Evolutionary conservation across 2,888 invertebrate species (phyloP).

Genomic region (Eilema depressum): DNA sequence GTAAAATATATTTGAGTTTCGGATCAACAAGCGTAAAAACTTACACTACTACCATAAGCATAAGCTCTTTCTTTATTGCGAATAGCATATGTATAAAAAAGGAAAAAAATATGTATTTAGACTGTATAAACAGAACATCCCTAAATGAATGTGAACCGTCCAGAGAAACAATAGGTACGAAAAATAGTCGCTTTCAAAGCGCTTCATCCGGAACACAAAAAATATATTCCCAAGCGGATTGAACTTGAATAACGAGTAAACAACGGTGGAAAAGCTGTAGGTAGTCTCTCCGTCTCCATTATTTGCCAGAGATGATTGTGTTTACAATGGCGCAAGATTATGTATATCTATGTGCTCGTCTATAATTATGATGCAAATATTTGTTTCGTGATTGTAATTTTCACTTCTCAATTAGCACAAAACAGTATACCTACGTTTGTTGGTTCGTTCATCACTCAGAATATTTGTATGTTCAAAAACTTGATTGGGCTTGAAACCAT

Average conservation of each 20-base stretch:
- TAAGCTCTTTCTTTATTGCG: no score
- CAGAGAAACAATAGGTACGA: background rate
- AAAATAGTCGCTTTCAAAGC: constrained; percentile 3
- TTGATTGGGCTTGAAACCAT: no score
- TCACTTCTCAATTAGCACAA: background rate
- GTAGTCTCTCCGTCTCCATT: background rate
- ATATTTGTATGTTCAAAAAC: background rate
- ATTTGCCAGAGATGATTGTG: background rate
- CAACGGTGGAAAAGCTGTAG: background rate
- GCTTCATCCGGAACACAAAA: constrained; percentile 21
- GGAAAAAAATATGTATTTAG: no score
- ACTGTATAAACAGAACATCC: background rate
- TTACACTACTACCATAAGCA: no score
- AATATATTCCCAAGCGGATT: constrained; percentile 14
- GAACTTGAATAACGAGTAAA: background rate
- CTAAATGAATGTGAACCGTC: background rate
- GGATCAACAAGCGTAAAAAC: no score
- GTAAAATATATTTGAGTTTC: no score
- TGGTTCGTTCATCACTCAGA: no score
- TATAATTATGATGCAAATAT: background rate
- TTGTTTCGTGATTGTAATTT: background rate
- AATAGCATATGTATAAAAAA: no score
- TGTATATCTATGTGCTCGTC: background rate
- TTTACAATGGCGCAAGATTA: constrained; percentile 1
- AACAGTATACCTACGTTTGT: background rate